These are phyloP conservation scores for Callocephalon fimbriatum DNA, from an alignment of 2,113 vertebrate species.

Conservation along the genomic window DNA sequence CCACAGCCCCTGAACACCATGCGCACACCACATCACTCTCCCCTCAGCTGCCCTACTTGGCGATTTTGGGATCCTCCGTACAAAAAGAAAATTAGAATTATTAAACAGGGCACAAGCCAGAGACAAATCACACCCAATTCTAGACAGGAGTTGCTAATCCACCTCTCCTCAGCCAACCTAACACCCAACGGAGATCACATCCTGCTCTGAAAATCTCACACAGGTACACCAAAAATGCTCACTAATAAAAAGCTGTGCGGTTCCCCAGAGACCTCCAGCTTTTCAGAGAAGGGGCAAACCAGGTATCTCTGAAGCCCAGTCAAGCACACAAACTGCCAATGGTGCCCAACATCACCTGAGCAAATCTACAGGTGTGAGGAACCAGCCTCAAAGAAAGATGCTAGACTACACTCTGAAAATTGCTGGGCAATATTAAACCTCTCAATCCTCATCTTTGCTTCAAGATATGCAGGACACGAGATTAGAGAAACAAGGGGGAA, in stretches of 20 bases:
- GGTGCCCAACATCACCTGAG: neutral
- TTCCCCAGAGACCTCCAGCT: neutral
- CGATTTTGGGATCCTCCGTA: rapidly evolving
- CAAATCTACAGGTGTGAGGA: rapidly evolving
- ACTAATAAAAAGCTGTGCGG: neutral
- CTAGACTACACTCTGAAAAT: rapidly evolving
- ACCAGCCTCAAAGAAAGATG: neutral
- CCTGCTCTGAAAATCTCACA: neutral
- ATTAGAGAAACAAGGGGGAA: neutral
- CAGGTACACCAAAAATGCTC: neutral
- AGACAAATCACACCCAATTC: neutral
- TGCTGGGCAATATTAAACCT: neutral
- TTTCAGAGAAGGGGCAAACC: neutral
- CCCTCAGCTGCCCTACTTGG: neutral
- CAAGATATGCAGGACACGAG: neutral
- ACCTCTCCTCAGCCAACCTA: neutral
- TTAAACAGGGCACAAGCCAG: neutral
- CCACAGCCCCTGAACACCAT: neutral
- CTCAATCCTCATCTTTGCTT: neutral
- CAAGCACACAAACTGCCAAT: rapidly evolving
- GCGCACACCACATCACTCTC: neutral
- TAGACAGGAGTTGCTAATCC: neutral
- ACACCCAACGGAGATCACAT: neutral
- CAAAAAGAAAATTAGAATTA: neutral
- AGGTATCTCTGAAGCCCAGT: neutral